phyloP scores from a whole-genome alignment of 2,797 vertebrate species.

The Percopsis omiscomaycus region DNA sequence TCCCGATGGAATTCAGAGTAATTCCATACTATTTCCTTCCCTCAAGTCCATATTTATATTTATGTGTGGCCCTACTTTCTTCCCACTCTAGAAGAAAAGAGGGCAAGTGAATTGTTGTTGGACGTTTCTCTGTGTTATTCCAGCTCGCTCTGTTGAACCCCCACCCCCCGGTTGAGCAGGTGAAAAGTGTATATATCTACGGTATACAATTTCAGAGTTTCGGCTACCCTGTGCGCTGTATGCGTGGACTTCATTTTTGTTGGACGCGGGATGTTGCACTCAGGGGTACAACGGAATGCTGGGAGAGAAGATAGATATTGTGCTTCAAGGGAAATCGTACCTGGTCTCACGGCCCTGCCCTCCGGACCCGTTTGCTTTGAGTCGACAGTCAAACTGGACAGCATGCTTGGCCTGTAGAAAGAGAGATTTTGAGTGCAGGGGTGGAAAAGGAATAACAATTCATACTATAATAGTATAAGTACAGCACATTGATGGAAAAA shows the following conservation, averaged over 20 bases:
- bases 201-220: slow-evolving; percentile 55
- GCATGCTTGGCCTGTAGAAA: too few relatives aligned
- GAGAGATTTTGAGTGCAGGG: too few relatives aligned
- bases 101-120: slow-evolving; percentile 45
- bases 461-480: too few relatives aligned
- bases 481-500: too few relatives aligned
- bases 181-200: slow-evolving; percentile 45
- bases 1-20: slow-evolving; percentile 2
- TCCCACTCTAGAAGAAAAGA: slow-evolving; percentile 23
- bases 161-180: slow-evolving; percentile 49
- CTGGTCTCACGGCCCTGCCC: too few relatives aligned
- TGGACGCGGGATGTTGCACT: slow-evolving; percentile 28
- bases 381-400: too few relatives aligned
- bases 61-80: slow-evolving; percentile 1
- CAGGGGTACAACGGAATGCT: too few relatives aligned
- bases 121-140: slow-evolving; percentile 52
- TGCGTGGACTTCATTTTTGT: slow-evolving; percentile 50
- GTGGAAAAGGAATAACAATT: too few relatives aligned
- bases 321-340: too few relatives aligned
- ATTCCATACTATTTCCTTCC: slow-evolving; percentile 4
- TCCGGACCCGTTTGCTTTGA: too few relatives aligned
- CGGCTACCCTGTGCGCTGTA: slow-evolving; percentile 35
- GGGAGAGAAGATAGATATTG: too few relatives aligned
- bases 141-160: slow-evolving; percentile 48
- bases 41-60: neutral